Evolutionary conservation across 2,888 invertebrate genomes (phyloP), one percentile per base, ranked within the genome.

Genomic region (Ennomos fuscantarius): DNA sequence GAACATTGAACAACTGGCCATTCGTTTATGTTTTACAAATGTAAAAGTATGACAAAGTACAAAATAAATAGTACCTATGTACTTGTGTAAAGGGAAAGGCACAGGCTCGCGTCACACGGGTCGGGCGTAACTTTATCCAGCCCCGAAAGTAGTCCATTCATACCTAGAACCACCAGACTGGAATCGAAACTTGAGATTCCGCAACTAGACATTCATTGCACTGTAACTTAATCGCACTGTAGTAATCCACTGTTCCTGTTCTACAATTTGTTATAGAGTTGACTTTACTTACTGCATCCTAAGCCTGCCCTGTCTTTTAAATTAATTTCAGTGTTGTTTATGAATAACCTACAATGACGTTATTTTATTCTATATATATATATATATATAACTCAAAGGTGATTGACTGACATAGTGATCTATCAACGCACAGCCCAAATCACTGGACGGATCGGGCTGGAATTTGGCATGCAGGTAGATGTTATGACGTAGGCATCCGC

Each of bases 171-270:
- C 47, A 55, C 37, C 50, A 55, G 54, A 55, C 54, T 60, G 59
- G 47, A 50, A 59, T 55, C 44, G 59, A 47, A 60, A 55, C 54
- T 13, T 36, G 59, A 60, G 41, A 46, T 55, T 47, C 50, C 11
- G 43, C 13, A 48, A 58, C 47, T 58, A 35, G 45, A 49, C 44
- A 48, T 58, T 45, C 43, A 47, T 58, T 35, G 36, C 44, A 11
- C 36, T 9, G 59, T 55, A 60, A 60, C 46, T 12, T 13, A 40
- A 50, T 54, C 12, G 39, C 36, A 8, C 9, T 24, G 24, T 24
- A 24, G 24, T 24, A 24, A 24, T 24, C 24, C 24, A 24, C 24
- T 41, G 41, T 60, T 60, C 59, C 59, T 55, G 47, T 35, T 50
- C 41, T 40, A 41, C 49, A 34, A 49, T 41, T 35, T 44, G 53